Conservation (phyloP, 2,888 invertebrate species). For the Bugulina stolonifera region DNA sequence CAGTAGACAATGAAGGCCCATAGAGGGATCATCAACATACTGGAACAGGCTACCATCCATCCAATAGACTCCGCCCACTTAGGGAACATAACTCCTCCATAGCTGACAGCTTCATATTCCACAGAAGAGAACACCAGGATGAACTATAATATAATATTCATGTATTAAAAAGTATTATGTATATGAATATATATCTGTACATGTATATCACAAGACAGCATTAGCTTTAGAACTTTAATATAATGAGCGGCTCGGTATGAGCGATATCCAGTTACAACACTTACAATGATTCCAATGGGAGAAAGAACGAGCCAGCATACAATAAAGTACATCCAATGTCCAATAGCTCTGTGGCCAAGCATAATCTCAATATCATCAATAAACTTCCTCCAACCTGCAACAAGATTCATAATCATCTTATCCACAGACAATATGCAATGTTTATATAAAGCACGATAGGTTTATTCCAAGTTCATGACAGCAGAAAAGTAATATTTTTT, state of each 20-base stretch:
- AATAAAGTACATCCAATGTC: constrained; percentile 21
- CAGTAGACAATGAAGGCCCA: constrained; percentile 25
- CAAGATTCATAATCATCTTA: background rate
- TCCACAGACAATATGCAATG: background rate
- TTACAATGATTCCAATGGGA: constrained; percentile 9
- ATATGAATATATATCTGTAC: too few relatives aligned
- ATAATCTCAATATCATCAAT: constrained; percentile 18
- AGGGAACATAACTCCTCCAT: constrained; percentile 7
- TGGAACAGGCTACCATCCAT: constrained; percentile 2
- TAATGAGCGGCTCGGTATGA: too few relatives aligned
- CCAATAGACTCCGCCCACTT: constrained; percentile 27
- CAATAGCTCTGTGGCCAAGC: background rate
- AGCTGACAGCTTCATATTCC: constrained; percentile 25
- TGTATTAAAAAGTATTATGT: too few relatives aligned
- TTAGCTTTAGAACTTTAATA: too few relatives aligned
- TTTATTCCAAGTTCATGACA: too few relatives aligned
- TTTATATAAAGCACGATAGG: too few relatives aligned
- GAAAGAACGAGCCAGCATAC: constrained; percentile 22
- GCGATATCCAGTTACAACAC: too few relatives aligned
- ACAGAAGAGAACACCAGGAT: constrained; percentile 14
- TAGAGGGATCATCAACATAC: constrained; percentile 26
- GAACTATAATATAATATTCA: constrained; percentile 14
- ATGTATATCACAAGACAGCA: too few relatives aligned
- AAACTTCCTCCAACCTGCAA: constrained; percentile 20
- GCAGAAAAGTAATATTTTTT: too few relatives aligned